Evolutionary conservation across 2,113 vertebrate genomes (phyloP).

Genomic region (Cheirogaleus medius): DNA sequence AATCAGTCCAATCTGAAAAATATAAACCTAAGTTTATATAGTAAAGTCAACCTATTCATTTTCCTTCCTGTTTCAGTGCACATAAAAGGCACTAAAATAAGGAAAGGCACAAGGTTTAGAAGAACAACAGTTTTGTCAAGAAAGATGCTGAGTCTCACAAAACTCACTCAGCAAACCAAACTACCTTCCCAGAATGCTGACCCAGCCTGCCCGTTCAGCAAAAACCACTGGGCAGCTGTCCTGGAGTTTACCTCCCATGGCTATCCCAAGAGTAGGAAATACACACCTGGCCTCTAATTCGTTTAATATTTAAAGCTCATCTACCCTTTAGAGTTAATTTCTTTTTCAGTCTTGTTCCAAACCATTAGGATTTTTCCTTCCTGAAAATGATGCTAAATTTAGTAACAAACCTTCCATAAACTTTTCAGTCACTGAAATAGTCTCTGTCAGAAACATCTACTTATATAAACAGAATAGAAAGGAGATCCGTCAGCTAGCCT

Average conservation of each 20-base stretch:
- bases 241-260: background rate
- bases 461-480: conserved; percentile 54
- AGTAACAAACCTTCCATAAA: conserved; percentile 22
- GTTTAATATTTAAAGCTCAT: conserved; percentile 6
- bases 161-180: conserved; percentile 38
- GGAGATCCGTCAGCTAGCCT: background rate
- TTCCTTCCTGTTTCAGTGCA: background rate
- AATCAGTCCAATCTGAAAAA: conserved; percentile 40
- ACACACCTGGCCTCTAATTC: background rate
- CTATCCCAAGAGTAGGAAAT: background rate
- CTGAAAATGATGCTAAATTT: conserved; percentile 50
- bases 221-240: background rate
- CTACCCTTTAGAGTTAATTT: background rate
- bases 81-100: conserved; percentile 31
- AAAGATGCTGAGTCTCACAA: conserved; percentile 62
- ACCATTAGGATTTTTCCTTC: conserved; percentile 37
- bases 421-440: background rate
- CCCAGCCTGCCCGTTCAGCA: conserved; percentile 1
- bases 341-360: conserved; percentile 45
- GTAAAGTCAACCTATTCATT: conserved; percentile 22
- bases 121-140: conserved; percentile 36
- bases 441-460: conserved; percentile 51
- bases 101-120: conserved; percentile 39
- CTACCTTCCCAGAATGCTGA: conserved; percentile 42
- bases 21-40: background rate